Evolutionary conservation across 2,888 invertebrate genomes (phyloP), one percentile per base, ranked within the genome.

Genomic region (Torymus aiolomorphi): DNA sequence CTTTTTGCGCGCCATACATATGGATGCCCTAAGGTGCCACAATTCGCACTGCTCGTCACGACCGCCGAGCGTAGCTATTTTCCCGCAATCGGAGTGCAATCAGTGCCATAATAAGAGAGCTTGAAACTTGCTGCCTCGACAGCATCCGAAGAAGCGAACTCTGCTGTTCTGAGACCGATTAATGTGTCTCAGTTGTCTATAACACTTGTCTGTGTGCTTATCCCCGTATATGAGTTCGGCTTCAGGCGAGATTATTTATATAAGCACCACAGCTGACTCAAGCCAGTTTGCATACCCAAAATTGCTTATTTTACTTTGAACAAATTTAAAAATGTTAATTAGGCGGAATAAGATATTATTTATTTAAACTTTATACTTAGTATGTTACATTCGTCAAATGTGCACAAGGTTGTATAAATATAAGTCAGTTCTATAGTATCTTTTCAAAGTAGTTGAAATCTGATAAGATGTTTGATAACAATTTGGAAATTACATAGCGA

Each of bases 51-150:
- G 16, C 18, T 8, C 51, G 66, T 13, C 42, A 42, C 42, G 42
- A 8, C 42, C 42, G 8, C 42, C 8, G 42, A 42, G 42, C 42
- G 8, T 5, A 5, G 5, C 8, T 42, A 1, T 42, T 52, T 52
- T 52, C 18, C 66, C 66, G 66, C 52, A 52, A 66, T 66, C 66
- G 52, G 66, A 66, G 20, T 14, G 66, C 51, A 66, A 66, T 66
- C 66, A 66, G 66, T 42, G 24, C 66, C 66, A 51, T 66, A 66
- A 51, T n/a, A 14, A 66, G 66, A 42, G 42, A 42, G 13, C 61
- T 24, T 24, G 24, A 31, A 24, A 20, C 13, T 24, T 13, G 10
- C 2, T 3, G 14, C 20, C 18, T 52, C 18, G 8, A 20, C 14
- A 52, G 52, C 10, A 31, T 5, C 3, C 10, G 66, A 51, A 12